Evolutionary conservation across 2,888 invertebrate species (phyloP), one percentile per base, ranked within the genome.

Genomic region (Stictocephala bisonia): DNA sequence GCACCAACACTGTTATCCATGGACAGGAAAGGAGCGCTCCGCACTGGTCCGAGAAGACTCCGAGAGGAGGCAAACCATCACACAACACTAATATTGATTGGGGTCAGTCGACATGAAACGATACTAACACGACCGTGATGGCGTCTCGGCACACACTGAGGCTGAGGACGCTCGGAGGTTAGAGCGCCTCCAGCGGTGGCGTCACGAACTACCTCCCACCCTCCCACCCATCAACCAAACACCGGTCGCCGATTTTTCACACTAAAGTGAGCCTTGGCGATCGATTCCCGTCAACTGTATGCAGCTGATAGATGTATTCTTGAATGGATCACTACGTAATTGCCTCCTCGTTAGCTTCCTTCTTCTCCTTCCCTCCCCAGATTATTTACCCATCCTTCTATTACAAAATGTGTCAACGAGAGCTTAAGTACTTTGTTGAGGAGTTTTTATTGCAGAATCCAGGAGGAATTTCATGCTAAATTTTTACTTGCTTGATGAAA

Each of bases 221-320:
- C 66, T 44, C 24, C 29, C 77, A 58, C 69, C 67, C 71, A 74
- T 60, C 64, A 67, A 75, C 71, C 58, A 73, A n/a, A n/a, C 74
- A 69, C 72, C 60, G 75, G 58, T 74, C 72, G 41, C 75, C 77
- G 76, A 77, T 78, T 77, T 77, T 78, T 78, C 77, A 76, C 76
- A 74, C 74, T 72, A 72, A 76, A 76, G 77, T 73, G 75, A 71
- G 70, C 71, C 60, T 18, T 51, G 50, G 31, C 70, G 70, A 71
- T 71, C 70, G 58, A 71, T 71, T 53, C n/a, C 27, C 35, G 44
- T 48, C 58, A 56, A 71, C 58, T 71, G 70, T 29, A 64, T 64
- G 41, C 60, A 44, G 41, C 64, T 64, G 64, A 64, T 64, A 64
- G 64, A 64, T 64, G 64, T 64, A 64, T 64, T 64, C 64, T 44